These are phyloP conservation scores for Drosophila austrosaltans DNA, from an alignment of 2,888 invertebrate genomes.

Conservation along the genomic window DNA sequence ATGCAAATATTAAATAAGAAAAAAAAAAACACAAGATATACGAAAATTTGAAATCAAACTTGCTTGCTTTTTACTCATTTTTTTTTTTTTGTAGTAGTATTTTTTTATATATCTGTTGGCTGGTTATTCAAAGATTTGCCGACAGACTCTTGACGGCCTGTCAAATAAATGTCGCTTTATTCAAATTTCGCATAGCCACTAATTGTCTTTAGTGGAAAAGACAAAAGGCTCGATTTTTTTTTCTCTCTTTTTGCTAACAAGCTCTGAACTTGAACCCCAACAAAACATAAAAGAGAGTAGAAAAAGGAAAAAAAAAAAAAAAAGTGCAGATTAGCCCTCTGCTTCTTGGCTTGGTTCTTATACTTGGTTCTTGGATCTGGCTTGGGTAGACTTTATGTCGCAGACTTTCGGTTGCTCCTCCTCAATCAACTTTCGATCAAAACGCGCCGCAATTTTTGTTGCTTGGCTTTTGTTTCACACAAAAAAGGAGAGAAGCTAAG, in stretches of 20 bases:
- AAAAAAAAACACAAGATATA: conserved; percentile 26
- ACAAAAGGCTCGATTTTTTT: conserved; percentile 18
- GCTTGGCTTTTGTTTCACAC: conserved; percentile 59
- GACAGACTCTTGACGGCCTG: conserved; percentile 77
- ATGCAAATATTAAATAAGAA: conserved; percentile 58
- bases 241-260: conserved; percentile 53
- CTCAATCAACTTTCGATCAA: conserved; percentile 79
- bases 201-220: conserved; percentile 69
- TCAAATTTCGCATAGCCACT: conserved; percentile 79
- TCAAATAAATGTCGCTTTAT: conserved; percentile 82
- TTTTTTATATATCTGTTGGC: conserved; percentile 17
- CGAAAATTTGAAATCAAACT: conserved; percentile 65
- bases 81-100: conserved; percentile 25
- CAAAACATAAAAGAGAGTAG: neutral
- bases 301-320: neutral
- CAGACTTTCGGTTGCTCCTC: conserved; percentile 55
- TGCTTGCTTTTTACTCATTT: conserved; percentile 19
- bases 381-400: conserved; percentile 72
- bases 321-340: conserved; percentile 73
- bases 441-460: conserved; percentile 58
- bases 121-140: conserved; percentile 68
- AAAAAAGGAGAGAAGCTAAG: conserved; percentile 25
- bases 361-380: conserved; percentile 32
- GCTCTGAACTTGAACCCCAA: conserved; percentile 33
- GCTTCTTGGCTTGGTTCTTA: conserved; percentile 47